Conservation (phyloP, 2,113 vertebrate species). For the Cryptomyrus ogoouensis region DNA sequence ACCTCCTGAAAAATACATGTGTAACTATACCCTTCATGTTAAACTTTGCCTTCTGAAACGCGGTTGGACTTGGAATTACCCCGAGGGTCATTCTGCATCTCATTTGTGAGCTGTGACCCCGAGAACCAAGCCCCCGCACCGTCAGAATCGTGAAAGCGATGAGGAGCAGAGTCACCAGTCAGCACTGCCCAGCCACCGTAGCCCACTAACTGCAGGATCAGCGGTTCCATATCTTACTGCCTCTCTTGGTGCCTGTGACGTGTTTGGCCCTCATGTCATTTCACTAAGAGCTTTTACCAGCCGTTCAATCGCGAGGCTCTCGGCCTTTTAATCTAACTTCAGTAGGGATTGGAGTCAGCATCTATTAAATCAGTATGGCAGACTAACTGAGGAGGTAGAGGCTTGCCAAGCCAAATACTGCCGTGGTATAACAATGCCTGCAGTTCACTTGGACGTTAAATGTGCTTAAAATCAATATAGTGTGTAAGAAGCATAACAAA, state of each 20-base stretch:
- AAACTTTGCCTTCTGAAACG: background rate
- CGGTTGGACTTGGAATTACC: background rate
- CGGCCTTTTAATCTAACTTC: conserved; percentile 31
- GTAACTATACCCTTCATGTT: background rate
- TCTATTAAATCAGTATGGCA: conserved; percentile 26
- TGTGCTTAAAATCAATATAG: conserved; percentile 51
- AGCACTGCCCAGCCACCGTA: background rate
- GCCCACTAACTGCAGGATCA: conserved; percentile 28
- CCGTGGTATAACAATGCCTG: conserved; percentile 20
- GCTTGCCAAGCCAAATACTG: conserved; percentile 27
- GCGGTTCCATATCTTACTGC: conserved; percentile 21
- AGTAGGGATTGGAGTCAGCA: conserved; percentile 35
- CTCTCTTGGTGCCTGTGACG: background rate
- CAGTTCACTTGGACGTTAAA: conserved; percentile 54
- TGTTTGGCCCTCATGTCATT: conserved; percentile 17
- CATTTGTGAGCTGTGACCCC: background rate
- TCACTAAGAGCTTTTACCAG: conserved; percentile 21
- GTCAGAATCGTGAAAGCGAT: conserved; percentile 28
- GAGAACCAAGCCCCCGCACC: conserved; percentile 29
- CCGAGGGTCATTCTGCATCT: background rate
- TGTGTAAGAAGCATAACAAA: conserved; percentile 41
- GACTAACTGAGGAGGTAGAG: conserved; percentile 3
- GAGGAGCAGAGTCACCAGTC: background rate
- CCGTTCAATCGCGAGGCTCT: conserved; percentile 28
- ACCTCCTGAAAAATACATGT: background rate